Base-by-base conservation (phyloP, 2,797 vertebrate genomes). In the Alosa sapidissima region DNA sequence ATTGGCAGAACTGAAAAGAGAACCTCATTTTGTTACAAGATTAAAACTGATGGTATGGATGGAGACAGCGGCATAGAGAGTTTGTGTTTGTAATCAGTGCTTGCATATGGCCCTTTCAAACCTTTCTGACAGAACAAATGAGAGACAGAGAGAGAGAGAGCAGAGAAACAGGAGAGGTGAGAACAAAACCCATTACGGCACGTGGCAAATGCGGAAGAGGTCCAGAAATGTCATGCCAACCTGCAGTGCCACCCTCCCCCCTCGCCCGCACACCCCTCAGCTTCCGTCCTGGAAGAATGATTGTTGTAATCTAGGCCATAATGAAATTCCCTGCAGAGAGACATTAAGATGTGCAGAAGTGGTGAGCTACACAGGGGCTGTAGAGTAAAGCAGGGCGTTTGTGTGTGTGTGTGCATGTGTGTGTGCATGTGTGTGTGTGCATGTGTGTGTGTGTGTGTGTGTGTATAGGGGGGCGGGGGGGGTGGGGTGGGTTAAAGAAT, bases 261-360 rank as follows among this genome's bases (percentile, higher is more conserved):
- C 5, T 49, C 62, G 24, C 33, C 21, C 68, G 0, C 13, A 36
- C 49, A 51, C 62, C 49, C 33, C 28, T 48, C 52, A 8, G 33
- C 28, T 41, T 86, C 60, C 72, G 62, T 54, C 24, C 52, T 81
- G 45, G 58, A 48, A 83, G 84, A 85, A 51, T 81, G 85, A 90
- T 89, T 86, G 86, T 84, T 90, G 55, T 87, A 87, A 91, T 90
- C 84, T 85, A 82, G 55, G 68, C 81, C 82, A 49, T 86, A 89
- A 88, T 89, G 84, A 88, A 90, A 90, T 87, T 87, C 88, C 84
- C 87, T 65, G 82, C 85, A 87, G 88, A 84, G 83, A 85, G 84
- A 49, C 82, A 81, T 83, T 88, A 86, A 86, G 84, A 85, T 83
- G 82, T 82, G 81, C 33, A 41, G 68, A 75, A 75, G 68, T 36